Conservation (phyloP, 2,888 invertebrate species). For the Notocelia uddmanniana region DNA sequence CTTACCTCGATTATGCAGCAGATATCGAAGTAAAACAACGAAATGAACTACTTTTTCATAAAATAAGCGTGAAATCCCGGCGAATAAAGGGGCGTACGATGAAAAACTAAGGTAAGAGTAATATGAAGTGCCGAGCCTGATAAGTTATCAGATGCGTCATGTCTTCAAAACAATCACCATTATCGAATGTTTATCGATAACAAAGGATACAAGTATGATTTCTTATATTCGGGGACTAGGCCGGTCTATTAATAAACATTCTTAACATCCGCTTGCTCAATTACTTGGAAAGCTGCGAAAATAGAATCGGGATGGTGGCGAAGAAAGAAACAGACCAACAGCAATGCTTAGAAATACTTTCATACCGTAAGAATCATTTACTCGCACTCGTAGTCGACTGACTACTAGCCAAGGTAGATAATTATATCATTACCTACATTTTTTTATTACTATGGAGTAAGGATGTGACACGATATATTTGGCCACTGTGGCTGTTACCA, state of each 20-base stretch:
- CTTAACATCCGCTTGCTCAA: neutral
- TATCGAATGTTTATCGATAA: conserved; percentile 58
- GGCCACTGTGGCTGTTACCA: no score
- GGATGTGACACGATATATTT: no score
- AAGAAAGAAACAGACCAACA: conserved; percentile 11
- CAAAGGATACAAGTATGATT: conserved; percentile 38
- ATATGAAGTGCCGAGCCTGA: conserved; percentile 55
- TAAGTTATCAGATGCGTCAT: conserved; percentile 67
- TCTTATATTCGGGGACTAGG: conserved; percentile 17
- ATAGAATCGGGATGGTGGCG: conserved; percentile 2
- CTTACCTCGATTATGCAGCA: conserved; percentile 21
- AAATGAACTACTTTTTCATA: conserved; percentile 11
- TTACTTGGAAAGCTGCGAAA: conserved; percentile 8
- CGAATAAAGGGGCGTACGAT: conserved; percentile 41
- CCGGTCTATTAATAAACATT: conserved; percentile 15
- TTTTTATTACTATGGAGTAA: no score
- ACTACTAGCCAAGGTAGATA: no score
- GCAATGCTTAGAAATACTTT: conserved; percentile 15
- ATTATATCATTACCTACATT: no score
- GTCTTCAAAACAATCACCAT: conserved; percentile 62
- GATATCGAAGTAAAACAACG: neutral
- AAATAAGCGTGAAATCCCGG: conserved; percentile 18
- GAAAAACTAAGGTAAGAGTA: conserved; percentile 56
- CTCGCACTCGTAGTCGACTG: no score
- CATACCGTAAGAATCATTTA: no score